Evolutionary conservation across 2,888 invertebrate genomes (phyloP).

Genomic region (Lepidonotus clava): DNA sequence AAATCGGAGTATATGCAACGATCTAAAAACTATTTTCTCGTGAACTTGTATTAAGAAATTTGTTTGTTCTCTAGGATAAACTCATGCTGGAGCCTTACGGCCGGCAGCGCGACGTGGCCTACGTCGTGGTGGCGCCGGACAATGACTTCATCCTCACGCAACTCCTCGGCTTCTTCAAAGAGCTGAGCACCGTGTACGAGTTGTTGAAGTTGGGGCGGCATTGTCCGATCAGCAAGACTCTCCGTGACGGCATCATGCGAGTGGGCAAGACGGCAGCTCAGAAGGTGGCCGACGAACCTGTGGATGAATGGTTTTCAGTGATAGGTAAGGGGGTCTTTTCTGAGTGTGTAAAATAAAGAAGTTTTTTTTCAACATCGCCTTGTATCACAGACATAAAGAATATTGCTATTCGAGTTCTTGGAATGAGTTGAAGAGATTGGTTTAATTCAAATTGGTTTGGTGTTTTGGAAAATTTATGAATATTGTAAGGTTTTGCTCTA

Average conservation of each 20-base stretch:
- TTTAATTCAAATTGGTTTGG: too few species aligned
- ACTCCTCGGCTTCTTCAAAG: constrained; percentile 93
- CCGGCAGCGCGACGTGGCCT: constrained; percentile 95
- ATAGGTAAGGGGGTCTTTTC: constrained; percentile 47
- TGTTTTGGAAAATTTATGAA: too few species aligned
- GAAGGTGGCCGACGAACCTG: constrained; percentile 84
- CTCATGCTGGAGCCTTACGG: constrained; percentile 98
- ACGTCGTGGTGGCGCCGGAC: constrained; percentile 96
- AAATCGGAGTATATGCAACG: too few species aligned
- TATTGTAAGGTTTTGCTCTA: too few species aligned
- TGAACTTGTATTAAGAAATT: too few species aligned
- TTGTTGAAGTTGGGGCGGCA: constrained; percentile 96
- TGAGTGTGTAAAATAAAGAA: too few species aligned
- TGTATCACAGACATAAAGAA: too few species aligned
- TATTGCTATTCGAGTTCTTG: too few species aligned
- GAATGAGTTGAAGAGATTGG: too few species aligned
- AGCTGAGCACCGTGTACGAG: constrained; percentile 95
- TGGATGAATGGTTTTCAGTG: constrained; percentile 91
- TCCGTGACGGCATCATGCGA: constrained; percentile 92
- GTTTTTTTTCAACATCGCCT: too few species aligned
- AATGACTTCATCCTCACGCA: constrained; percentile 89
- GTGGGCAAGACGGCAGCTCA: constrained; percentile 86
- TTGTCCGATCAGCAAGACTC: constrained; percentile 89
- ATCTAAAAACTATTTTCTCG: too few species aligned
- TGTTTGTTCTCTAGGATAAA: constrained; percentile 90